These are phyloP conservation scores for Siphamia tubifer DNA, from an alignment of 2,113 vertebrate genomes.

Conservation along the genomic window DNA sequence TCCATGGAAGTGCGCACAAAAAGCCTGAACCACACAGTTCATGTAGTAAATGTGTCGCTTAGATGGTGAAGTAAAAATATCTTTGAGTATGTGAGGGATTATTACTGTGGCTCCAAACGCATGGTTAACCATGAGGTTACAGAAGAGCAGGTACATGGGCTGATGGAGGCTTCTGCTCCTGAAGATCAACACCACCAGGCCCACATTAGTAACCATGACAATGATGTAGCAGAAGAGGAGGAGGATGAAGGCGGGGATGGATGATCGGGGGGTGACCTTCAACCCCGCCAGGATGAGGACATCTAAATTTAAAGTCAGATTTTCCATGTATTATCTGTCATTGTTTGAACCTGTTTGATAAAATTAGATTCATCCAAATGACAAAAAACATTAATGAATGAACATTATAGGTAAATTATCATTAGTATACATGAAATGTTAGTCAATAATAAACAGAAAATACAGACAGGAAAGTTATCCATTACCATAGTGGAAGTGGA, in stretches of 20 bases:
- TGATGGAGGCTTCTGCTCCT: conserved; percentile 49
- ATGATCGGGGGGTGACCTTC: conserved; percentile 24
- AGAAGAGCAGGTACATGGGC: conserved; percentile 72
- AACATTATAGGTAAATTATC: no score
- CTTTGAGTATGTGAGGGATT: conserved; percentile 42
- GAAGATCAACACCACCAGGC: conserved; percentile 40
- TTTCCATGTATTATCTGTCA: no score
- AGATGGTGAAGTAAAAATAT: conserved; percentile 28
- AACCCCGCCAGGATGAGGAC: conserved; percentile 64
- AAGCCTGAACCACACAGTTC: conserved; percentile 64
- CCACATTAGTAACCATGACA: conserved; percentile 47
- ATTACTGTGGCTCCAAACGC: conserved; percentile 51
- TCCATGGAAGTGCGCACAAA: conserved; percentile 44
- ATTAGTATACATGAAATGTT: no score
- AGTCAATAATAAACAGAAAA: no score
- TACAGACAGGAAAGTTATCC: no score
- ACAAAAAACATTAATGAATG: no score
- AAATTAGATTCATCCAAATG: no score
- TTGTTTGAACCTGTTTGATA: no score
- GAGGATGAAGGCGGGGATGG: conserved; percentile 47
- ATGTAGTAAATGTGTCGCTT: conserved; percentile 55
- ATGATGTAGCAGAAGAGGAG: conserved; percentile 54
- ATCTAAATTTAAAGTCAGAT: conserved; percentile 24
- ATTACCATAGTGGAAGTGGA: no score
- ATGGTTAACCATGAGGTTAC: conserved; percentile 62